Base-by-base conservation (phyloP, 2,113 vertebrate genomes). In the Elephas maximus region DNA sequence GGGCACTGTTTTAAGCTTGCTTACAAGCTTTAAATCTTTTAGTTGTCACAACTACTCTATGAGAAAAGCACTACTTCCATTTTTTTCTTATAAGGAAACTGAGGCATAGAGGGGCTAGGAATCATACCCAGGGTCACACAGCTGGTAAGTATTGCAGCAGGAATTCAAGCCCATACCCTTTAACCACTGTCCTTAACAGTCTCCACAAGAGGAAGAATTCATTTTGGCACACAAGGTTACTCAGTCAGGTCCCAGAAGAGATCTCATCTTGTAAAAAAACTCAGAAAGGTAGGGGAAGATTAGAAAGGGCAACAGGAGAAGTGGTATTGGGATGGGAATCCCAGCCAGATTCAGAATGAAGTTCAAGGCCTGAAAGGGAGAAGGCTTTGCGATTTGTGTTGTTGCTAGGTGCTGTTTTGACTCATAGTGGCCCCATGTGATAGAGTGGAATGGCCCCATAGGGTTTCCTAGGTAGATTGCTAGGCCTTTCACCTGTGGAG, bases 21-120 rank as follows among this genome's bases (percentile, higher is more conserved):
- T 79, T 51, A 33, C 2, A 80, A 77, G 20, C 30, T 76, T 82
- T 88, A 82, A 91, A 71, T 57, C 12, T 57, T 28, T 87, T 57
- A 65, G 21, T 90, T 37, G 11, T 82, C 71, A 77, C 18, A 79
- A 65, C 44, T 20, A 69, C 20, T 44, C 37, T 51, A 21, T 67
- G 44, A 69, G 67, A 41, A 91, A 96, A 89, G 41, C 10, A 37
- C 11, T 44, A 8, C 57, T 91, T 17, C 17, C n/a, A 17, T 51
- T 90, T 86, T 74, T 74, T 63, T 53, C 79, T 62, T 65, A 73
- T 83, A 37, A 80, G 69, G 87, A 82, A 95, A 67, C 30, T 18
- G 20, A 85, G 63, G 23, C 51, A 60, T 7, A n/a, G 8, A 79
- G n/a, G 33, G 41, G 1, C 74, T 48, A n/a, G 21, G 28, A 8